Evolutionary conservation across 2,797 vertebrate species (phyloP), one percentile per base, ranked within the genome.

Genomic region (Phylloscopus collybita): DNA sequence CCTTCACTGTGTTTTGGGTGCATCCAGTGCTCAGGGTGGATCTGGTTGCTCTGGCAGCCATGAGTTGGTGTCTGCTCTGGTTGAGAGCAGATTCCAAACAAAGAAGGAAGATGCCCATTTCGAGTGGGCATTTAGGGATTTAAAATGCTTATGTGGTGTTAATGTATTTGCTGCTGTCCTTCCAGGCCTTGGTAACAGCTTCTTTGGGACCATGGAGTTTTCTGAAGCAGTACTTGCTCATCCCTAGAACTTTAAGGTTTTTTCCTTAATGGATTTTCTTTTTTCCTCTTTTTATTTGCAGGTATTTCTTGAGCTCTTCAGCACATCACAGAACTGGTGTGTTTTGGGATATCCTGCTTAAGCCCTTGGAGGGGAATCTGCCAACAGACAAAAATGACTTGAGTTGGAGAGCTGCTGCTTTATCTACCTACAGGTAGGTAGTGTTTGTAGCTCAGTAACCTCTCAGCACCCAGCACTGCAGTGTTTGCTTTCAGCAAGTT

Each of bases 391-490:
- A 89, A 84, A 92, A 96, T 95, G 93, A 88, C 84, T 70, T 97
- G 95, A 97, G 66, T 16, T 86, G 88, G 44, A 93, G 83, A 76
- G 49, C 65, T 73, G n/a, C 79, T 83, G 72, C 73, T 70, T 62
- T 78, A 57, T 66, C 50, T 54, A 21, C 92, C 50, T 54, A 21
- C 92, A 96, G 95, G 96, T 94, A 96, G 95, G 96, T 94, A 92
- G 19, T 9, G 8, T n/a, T 30, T 50, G 66, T 74, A 64, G 47
- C 44, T 83, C 84, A 36, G 61, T 34, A 32, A 22, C 25, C 38
- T 71, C 32, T 29, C 40, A 16, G 8, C 36, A 13, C 21, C 9
- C 36, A 22, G 74, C 16, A 5, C 2, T 17, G 80, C 64, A 27
- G 10, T 17, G 21, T 26, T 72, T 65, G 38, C 25, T 75, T 49